Conservation (phyloP, 2,113 vertebrate species). For the Misgurnus mizolepis region DNA sequence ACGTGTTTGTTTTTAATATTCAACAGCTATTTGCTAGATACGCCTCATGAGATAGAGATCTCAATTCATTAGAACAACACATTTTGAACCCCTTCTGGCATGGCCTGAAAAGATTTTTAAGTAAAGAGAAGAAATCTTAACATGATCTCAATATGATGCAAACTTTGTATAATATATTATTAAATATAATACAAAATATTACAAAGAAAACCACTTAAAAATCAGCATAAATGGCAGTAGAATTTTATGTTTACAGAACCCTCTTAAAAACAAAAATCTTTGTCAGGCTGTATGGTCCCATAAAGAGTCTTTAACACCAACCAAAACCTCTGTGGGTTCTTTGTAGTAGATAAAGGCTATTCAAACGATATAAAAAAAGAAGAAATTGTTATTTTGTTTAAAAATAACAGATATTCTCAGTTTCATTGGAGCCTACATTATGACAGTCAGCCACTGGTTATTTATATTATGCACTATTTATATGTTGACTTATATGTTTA, state of each 20-base stretch:
- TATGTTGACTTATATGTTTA: background rate
- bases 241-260: background rate
- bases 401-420: background rate
- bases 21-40: conserved; percentile 48
- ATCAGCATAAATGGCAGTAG: background rate
- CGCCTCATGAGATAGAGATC: conserved; percentile 42
- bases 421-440: background rate
- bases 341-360: no score
- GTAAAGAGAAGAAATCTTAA: background rate
- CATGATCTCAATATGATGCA: background rate
- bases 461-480: background rate
- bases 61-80: conserved; percentile 40
- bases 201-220: background rate
- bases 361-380: no score
- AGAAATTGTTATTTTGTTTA: no score
- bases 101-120: background rate
- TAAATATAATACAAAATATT: background rate
- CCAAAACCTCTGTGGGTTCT: no score
- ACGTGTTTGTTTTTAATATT: conserved; percentile 58
- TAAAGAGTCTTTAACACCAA: no score
- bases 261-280: no score
- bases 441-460: background rate
- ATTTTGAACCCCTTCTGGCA: conserved; percentile 2
- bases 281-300: no score
- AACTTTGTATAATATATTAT: background rate